Evolutionary conservation across 1,140 invertebrate species (phyloP).

Genomic region (Geopemphigus sp.): DNA sequence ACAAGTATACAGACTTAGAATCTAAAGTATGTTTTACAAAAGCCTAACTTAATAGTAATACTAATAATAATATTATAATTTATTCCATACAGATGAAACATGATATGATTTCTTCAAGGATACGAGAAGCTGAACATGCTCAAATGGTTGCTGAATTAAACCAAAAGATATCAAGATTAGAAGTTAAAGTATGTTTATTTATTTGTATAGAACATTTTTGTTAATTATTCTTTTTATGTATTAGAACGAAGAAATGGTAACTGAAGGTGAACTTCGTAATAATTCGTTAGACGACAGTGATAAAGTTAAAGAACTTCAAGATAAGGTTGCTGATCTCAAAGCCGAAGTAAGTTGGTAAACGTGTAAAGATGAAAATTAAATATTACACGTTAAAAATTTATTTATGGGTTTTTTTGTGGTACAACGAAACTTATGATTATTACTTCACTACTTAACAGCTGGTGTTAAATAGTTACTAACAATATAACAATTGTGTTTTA

Average conservation of each 20-base stretch:
- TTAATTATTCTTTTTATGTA: slow-evolving; percentile 53
- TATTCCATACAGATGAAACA: slow-evolving; percentile 75
- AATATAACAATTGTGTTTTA: not conserved
- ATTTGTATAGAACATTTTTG: not conserved
- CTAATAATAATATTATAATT: not conserved
- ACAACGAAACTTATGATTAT: not conserved
- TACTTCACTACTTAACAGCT: not conserved
- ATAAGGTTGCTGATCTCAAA: slow-evolving; percentile 85
- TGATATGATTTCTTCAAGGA: slow-evolving; percentile 89
- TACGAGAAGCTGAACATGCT: slow-evolving; percentile 90
- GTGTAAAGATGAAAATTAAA: not conserved
- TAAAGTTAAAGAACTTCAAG: slow-evolving; percentile 80
- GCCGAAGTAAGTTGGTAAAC: slow-evolving; percentile 71
- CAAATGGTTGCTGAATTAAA: slow-evolving; percentile 91
- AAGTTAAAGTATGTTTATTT: slow-evolving; percentile 73
- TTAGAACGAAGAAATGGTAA: slow-evolving; percentile 87
- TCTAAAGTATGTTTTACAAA: slow-evolving; percentile 62
- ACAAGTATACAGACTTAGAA: slow-evolving; percentile 85
- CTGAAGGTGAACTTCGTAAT: slow-evolving; percentile 80
- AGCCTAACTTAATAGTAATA: not conserved
- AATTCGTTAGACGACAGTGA: slow-evolving; percentile 75
- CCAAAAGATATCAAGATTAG: slow-evolving; percentile 89
- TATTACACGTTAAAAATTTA: not conserved
- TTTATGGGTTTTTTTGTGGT: not conserved
- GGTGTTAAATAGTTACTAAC: slow-evolving; percentile 5